Conservation (phyloP, 2,797 vertebrate species). For the Mallotus villosus region DNA sequence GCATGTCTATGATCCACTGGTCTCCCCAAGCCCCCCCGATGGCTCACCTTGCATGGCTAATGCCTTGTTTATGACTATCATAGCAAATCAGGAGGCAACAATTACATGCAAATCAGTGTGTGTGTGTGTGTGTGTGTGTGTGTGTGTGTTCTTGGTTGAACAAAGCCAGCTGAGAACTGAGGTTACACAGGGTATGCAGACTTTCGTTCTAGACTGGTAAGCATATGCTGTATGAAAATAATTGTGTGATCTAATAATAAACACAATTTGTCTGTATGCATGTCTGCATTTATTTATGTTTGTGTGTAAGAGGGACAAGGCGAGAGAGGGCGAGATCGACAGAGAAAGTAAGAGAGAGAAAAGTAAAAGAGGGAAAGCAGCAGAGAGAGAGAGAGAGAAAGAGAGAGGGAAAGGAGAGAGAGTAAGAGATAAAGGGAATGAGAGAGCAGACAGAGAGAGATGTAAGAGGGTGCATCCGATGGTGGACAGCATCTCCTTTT, state of each 20-base stretch:
- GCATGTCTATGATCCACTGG: conserved; percentile 66
- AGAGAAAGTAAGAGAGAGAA: neutral
- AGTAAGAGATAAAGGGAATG: neutral
- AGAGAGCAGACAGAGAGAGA: conserved; percentile 24
- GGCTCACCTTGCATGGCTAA: conserved; percentile 73
- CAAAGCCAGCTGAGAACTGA: neutral
- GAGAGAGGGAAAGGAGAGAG: neutral
- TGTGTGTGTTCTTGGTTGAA: conserved; percentile 11
- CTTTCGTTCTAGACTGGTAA: neutral
- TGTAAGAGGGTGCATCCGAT: conserved; percentile 20
- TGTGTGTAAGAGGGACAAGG: neutral
- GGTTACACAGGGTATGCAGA: neutral
- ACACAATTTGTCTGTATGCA: neutral
- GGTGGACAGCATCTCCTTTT: conserved; percentile 10
- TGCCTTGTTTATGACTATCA: conserved; percentile 72
- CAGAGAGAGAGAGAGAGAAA: neutral
- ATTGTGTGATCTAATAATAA: neutral
- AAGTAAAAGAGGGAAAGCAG: neutral
- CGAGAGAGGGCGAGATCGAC: neutral
- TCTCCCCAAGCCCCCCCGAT: conserved; percentile 45
- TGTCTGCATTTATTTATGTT: neutral
- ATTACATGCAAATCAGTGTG: conserved; percentile 64
- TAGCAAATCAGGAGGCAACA: conserved; percentile 56
- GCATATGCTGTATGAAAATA: neutral
- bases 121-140: conserved; percentile 18